Evolutionary conservation across 2,113 vertebrate species (phyloP).

Genomic region (Bubo blakistoni): DNA sequence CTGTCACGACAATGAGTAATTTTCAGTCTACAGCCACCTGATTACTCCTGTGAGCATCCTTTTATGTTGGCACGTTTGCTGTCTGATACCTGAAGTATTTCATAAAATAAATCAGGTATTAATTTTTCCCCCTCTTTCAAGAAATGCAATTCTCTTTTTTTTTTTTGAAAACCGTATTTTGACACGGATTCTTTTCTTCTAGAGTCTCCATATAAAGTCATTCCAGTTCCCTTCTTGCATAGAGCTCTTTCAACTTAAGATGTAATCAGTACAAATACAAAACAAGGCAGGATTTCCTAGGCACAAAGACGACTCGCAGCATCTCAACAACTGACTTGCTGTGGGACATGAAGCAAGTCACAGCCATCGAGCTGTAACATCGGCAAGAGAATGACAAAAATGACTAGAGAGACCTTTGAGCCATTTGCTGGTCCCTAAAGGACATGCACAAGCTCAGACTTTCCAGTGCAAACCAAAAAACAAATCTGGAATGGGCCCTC

Average conservation of each 20-base stretch:
- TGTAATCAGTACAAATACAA: neutral
- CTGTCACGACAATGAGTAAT: neutral
- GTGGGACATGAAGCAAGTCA: neutral
- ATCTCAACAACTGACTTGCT: neutral
- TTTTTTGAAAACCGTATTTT: neutral
- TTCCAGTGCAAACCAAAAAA: neutral
- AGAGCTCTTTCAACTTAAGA: too few relatives aligned
- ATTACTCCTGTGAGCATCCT: neutral
- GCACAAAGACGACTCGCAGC: neutral
- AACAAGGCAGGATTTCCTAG: neutral
- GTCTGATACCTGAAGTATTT: neutral
- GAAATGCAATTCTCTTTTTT: neutral
- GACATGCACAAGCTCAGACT: neutral
- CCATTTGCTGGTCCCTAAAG: neutral
- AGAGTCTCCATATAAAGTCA: neutral
- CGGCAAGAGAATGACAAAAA: neutral
- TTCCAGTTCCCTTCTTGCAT: neutral
- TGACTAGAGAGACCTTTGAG: neutral
- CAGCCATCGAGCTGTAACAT: neutral
- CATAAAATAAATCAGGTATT: neutral
- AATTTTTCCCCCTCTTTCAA: neutral
- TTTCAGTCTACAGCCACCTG: neutral
- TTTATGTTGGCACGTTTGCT: neutral
- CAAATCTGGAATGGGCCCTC: accelerated
- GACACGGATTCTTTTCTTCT: neutral